Evolutionary conservation across 1,140 invertebrate genomes (phyloP).

Genomic region (Sitophilus oryzae): DNA sequence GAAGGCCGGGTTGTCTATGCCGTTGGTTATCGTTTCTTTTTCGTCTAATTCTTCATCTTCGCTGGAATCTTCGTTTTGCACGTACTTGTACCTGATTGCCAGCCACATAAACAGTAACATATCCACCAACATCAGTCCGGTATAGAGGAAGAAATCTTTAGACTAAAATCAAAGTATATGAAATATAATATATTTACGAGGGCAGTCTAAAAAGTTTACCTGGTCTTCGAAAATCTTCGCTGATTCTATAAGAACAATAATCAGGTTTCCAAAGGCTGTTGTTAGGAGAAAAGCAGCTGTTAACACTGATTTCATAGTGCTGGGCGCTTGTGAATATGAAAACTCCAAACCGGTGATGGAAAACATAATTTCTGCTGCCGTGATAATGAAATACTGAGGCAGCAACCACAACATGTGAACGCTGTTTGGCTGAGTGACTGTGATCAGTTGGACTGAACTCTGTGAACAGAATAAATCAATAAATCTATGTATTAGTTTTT

Average conservation of each 20-base stretch:
- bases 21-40: background rate
- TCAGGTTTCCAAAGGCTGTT: conserved; percentile 83
- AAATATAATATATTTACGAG: background rate
- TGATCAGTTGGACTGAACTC: conserved; percentile 2
- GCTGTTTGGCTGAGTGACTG: conserved; percentile 60
- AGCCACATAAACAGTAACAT: conserved; percentile 76
- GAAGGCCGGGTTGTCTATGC: conserved; percentile 20
- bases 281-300: conserved; percentile 86
- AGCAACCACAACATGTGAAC: conserved; percentile 78
- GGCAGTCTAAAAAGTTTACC: conserved; percentile 44
- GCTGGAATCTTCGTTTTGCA: conserved; percentile 4
- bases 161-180: conserved; percentile 53
- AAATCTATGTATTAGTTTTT: too few relatives aligned
- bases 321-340: conserved; percentile 83
- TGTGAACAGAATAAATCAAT: too few relatives aligned
- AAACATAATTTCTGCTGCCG: conserved; percentile 78
- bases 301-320: conserved; percentile 88
- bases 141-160: conserved; percentile 83
- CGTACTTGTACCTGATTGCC: conserved; percentile 65
- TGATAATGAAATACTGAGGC: conserved; percentile 83
- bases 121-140: conserved; percentile 74
- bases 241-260: conserved; percentile 77
- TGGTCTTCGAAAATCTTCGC: conserved; percentile 54
- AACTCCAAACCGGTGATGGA: conserved; percentile 89
- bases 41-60: background rate